These are phyloP conservation scores for Sepiola atlantica DNA, from an alignment of 2,888 invertebrate genomes.

Conservation along the genomic window DNA sequence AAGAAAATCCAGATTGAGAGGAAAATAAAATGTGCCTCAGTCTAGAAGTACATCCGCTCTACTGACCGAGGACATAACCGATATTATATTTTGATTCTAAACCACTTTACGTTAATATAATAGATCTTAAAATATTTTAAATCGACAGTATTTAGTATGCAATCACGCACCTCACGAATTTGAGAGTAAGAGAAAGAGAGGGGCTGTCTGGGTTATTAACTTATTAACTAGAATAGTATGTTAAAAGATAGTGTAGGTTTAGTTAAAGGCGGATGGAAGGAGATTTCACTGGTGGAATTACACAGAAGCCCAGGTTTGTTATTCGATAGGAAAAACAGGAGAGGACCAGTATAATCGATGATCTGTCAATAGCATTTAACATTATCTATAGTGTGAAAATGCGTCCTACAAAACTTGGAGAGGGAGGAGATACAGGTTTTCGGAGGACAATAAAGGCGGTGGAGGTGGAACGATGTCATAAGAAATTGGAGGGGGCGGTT, in stretches of 20 bases:
- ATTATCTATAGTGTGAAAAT: neutral
- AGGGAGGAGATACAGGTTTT: neutral
- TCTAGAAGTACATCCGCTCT: too few species aligned
- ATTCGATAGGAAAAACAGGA: neutral
- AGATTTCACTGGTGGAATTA: neutral
- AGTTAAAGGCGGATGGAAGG: neutral
- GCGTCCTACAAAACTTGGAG: neutral
- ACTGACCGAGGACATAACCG: too few species aligned
- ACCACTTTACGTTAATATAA: too few species aligned
- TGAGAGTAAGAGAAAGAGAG: neutral
- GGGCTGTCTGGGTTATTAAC: neutral
- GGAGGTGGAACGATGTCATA: neutral
- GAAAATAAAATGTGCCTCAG: too few species aligned
- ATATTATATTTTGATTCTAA: too few species aligned
- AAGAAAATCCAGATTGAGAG: too few species aligned
- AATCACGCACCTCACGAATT: too few species aligned
- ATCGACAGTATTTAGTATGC: too few species aligned
- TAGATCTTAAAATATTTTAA: too few species aligned
- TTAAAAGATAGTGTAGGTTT: neutral
- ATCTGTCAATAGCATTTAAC: neutral
- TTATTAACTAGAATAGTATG: neutral
- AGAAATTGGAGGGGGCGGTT: neutral
- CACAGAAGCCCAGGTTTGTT: neutral
- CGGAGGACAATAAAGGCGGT: neutral
- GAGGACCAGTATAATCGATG: neutral